Percentiles rank a stretch among this genome's conserved stretches.
These are phyloP conservation scores for Drosophila nr. fundita DNA, from an alignment of 2,888 invertebrate species.

Conservation along the genomic window DNA sequence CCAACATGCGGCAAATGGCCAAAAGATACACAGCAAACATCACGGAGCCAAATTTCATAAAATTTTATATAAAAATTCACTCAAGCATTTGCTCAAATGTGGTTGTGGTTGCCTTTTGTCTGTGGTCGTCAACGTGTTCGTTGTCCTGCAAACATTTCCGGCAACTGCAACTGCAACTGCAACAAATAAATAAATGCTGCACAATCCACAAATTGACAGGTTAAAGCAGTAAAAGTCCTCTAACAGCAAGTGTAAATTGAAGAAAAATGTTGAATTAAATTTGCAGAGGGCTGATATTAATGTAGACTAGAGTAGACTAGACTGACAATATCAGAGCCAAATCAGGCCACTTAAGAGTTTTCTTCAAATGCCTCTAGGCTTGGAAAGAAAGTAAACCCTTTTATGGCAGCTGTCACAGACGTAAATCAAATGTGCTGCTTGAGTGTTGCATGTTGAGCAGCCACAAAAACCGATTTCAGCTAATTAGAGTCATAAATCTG, in stretches of 20 bases:
- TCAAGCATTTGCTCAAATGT: conserved; percentile 23
- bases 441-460: conserved; percentile 53
- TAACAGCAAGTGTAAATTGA: not conserved
- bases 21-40: conserved; percentile 57
- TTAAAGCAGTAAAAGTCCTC: not conserved
- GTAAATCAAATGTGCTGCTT: conserved; percentile 56
- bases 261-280: not conserved
- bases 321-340: not conserved
- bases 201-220: not conserved
- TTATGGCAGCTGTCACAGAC: conserved; percentile 7
- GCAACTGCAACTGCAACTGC: conserved; percentile 16
- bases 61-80: conserved; percentile 38
- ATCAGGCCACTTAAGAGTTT: not conserved
- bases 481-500: conserved; percentile 72
- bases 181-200: conserved; percentile 4
- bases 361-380: conserved; percentile 4
- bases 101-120: conserved; percentile 26
- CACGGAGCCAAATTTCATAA: conserved; percentile 71
- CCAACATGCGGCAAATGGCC: conserved; percentile 54
- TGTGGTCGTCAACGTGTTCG: conserved; percentile 19
- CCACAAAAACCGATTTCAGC: conserved; percentile 57
- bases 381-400: not conserved
- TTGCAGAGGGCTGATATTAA: not conserved
- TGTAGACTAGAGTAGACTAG: not conserved
- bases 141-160: conserved; percentile 30